Evolutionary conservation across 1,140 invertebrate species (phyloP).

Genomic region (Micrasema longulum): DNA sequence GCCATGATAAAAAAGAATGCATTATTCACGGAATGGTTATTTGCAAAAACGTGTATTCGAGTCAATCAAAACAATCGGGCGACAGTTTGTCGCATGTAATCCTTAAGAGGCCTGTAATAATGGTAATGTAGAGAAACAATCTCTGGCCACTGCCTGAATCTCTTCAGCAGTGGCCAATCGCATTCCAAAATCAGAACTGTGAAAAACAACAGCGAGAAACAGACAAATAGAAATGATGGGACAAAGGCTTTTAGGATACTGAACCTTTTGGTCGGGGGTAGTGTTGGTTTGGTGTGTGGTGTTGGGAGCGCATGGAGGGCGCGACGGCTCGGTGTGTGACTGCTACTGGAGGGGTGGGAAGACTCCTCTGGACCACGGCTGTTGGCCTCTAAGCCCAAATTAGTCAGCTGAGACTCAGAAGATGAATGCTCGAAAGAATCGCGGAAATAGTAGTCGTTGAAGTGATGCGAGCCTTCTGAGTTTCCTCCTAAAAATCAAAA

Average conservation of each 20-base stretch:
- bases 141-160: slow-evolving; percentile 81
- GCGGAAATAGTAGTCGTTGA: slow-evolving; percentile 77
- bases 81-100: slow-evolving; percentile 73
- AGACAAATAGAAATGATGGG: slow-evolving; percentile 77
- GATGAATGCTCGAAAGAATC: slow-evolving; percentile 85
- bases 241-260: slow-evolving; percentile 77
- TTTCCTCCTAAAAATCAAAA: slow-evolving; percentile 42
- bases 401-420: slow-evolving; percentile 75
- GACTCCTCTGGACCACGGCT: slow-evolving; percentile 58
- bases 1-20: no score
- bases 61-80: slow-evolving; percentile 66
- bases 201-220: slow-evolving; percentile 73
- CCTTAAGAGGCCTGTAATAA: slow-evolving; percentile 86
- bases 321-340: slow-evolving; percentile 68
- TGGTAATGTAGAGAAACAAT: slow-evolving; percentile 81
- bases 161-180: slow-evolving; percentile 77
- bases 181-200: slow-evolving; percentile 80
- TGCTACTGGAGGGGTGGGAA: slow-evolving; percentile 66
- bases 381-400: slow-evolving; percentile 63
- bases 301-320: slow-evolving; percentile 59
- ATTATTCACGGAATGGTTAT: neutral
- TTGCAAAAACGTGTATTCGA: slow-evolving; percentile 12
- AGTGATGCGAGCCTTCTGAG: slow-evolving; percentile 60
- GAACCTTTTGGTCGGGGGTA: slow-evolving; percentile 62
- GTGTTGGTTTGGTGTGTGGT: slow-evolving; percentile 42